phyloP scores from a whole-genome alignment of 2,888 invertebrate species.

The Antitype chi region DNA sequence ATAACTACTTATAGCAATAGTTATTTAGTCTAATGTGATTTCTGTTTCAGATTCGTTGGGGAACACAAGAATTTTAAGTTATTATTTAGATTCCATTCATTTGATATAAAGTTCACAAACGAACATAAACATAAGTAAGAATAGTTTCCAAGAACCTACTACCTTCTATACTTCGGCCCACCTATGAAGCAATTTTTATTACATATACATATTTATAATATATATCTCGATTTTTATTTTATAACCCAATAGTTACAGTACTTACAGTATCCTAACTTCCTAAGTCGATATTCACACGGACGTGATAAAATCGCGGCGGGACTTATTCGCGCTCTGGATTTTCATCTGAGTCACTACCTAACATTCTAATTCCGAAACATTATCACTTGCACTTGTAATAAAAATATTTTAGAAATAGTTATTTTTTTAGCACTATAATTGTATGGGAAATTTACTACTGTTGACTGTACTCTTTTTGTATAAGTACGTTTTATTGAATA shows the following conservation, averaged over 20 bases:
- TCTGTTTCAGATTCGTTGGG: constrained; percentile 92
- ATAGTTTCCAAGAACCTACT: constrained; percentile 54
- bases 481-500: too few relatives aligned
- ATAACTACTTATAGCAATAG: not conserved
- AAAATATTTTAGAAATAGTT: too few relatives aligned
- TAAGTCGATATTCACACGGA: too few relatives aligned
- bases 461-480: too few relatives aligned
- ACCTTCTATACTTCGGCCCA: constrained; percentile 65
- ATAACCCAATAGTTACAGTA: not conserved
- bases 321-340: too few relatives aligned
- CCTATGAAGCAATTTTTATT: constrained; percentile 75
- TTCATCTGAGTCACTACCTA: too few relatives aligned
- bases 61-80: constrained; percentile 91
- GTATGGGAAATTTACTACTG: too few relatives aligned
- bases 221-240: constrained; percentile 43
- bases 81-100: constrained; percentile 16
- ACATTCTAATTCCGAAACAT: too few relatives aligned
- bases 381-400: too few relatives aligned
- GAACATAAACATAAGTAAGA: constrained; percentile 50
- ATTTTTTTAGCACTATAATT: too few relatives aligned
- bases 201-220: constrained; percentile 72
- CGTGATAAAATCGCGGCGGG: too few relatives aligned
- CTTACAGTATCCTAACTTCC: too few relatives aligned
- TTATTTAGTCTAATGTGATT: not conserved
- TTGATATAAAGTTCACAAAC: constrained; percentile 31